These are phyloP conservation scores for Zaprionus bogoriensis DNA, from an alignment of 2,888 invertebrate species.

Conservation along the genomic window DNA sequence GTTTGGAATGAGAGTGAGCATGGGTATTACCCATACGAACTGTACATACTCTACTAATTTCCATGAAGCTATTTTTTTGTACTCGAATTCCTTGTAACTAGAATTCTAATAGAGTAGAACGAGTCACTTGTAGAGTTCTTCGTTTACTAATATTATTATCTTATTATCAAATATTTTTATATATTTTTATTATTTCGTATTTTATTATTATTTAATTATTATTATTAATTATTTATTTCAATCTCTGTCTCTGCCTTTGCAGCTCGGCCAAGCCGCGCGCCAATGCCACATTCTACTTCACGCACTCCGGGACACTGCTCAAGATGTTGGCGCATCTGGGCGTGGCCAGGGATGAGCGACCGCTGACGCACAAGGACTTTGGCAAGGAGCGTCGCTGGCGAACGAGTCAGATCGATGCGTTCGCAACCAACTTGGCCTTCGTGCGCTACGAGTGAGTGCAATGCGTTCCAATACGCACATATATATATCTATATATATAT, in stretches of 20 bases:
- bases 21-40: no score
- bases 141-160: background rate
- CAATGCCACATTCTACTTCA: slow-evolving; percentile 88
- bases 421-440: slow-evolving; percentile 91
- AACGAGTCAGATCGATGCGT: slow-evolving; percentile 88
- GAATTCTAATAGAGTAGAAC: no score
- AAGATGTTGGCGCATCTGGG: slow-evolving; percentile 89
- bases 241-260: background rate
- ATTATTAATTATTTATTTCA: background rate
- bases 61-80: no score
- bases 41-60: no score
- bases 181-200: no score
- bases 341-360: slow-evolving; percentile 87
- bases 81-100: no score
- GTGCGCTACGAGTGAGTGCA: slow-evolving; percentile 87
- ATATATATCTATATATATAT: no score
- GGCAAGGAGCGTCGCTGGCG: slow-evolving; percentile 85
- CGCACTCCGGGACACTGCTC: slow-evolving; percentile 92
- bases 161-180: no score
- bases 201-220: no score
- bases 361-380: slow-evolving; percentile 85
- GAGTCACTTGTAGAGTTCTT: background rate
- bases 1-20: no score
- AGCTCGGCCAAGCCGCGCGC: slow-evolving; percentile 57
- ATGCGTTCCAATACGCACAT: no score